Evolutionary conservation across 2,888 invertebrate genomes (phyloP).

Genomic region (Acanthosepion esculentum): DNA sequence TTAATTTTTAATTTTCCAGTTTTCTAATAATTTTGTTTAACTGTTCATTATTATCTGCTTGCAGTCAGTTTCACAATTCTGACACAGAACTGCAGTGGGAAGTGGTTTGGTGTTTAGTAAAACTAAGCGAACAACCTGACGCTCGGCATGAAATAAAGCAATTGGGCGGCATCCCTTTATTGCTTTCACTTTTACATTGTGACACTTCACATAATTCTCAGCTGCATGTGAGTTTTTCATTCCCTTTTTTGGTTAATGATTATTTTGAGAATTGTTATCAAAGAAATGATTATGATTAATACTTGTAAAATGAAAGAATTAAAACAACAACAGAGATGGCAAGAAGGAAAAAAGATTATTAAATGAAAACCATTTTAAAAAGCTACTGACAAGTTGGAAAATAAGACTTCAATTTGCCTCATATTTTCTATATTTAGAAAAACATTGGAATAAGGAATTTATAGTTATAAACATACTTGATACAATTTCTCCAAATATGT

Average conservation of each 20-base stretch:
- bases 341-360: too few relatives aligned
- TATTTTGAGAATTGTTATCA: too few relatives aligned
- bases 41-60: conserved; percentile 49
- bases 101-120: conserved; percentile 76
- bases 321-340: too few relatives aligned
- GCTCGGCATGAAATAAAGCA: conserved; percentile 74
- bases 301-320: too few relatives aligned
- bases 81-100: conserved; percentile 75
- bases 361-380: too few relatives aligned
- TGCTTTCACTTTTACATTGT: conserved; percentile 73
- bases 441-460: too few relatives aligned
- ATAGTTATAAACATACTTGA: too few relatives aligned
- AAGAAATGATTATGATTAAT: too few relatives aligned
- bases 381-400: too few relatives aligned
- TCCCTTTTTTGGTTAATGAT: background rate
- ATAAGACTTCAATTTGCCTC: too few relatives aligned
- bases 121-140: conserved; percentile 74
- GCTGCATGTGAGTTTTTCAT: background rate
- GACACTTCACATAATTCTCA: background rate
- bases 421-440: too few relatives aligned
- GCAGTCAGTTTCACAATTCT: conserved; percentile 72
- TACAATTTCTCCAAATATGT: too few relatives aligned
- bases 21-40: background rate
- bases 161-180: conserved; percentile 75
- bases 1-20: background rate